These are phyloP conservation scores for Falco punctatus DNA, from an alignment of 2,113 vertebrate genomes.

Conservation along the genomic window DNA sequence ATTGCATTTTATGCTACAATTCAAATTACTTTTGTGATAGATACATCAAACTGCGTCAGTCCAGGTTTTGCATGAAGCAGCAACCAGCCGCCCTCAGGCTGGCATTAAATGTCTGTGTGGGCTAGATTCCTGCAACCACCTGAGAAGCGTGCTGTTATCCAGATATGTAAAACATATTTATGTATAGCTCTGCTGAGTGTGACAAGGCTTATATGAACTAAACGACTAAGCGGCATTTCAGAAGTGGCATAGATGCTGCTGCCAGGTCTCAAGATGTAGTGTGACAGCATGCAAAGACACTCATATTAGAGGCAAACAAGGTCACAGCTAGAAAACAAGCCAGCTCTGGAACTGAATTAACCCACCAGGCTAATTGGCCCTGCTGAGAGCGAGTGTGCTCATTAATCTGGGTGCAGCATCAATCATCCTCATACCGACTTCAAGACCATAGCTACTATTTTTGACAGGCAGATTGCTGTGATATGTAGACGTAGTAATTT, in stretches of 20 bases:
- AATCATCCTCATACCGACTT: neutral
- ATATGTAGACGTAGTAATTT: neutral
- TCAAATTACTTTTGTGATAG: neutral
- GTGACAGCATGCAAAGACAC: neutral
- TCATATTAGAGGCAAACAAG: conserved; percentile 35
- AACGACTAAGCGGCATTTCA: neutral
- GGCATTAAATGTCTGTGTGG: conserved; percentile 4
- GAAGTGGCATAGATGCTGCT: neutral
- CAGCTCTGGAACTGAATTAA: neutral
- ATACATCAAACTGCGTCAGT: neutral
- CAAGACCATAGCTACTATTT: neutral
- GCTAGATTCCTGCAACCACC: conserved; percentile 22
- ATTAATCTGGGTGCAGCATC: neutral
- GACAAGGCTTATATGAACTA: neutral
- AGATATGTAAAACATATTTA: neutral
- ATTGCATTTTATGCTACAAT: neutral
- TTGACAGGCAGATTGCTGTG: neutral
- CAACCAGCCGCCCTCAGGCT: neutral
- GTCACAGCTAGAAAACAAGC: neutral
- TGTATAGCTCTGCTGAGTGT: neutral
- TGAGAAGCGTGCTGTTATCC: conserved; percentile 8
- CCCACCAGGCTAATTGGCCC: neutral
- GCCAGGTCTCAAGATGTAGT: neutral
- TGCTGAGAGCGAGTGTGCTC: neutral
- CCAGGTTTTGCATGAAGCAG: neutral